A percentile compares a stretch with the other conserved stretches of the same genome.
Conservation (phyloP, 2,888 invertebrate species). For the Plebejus argus region DNA sequence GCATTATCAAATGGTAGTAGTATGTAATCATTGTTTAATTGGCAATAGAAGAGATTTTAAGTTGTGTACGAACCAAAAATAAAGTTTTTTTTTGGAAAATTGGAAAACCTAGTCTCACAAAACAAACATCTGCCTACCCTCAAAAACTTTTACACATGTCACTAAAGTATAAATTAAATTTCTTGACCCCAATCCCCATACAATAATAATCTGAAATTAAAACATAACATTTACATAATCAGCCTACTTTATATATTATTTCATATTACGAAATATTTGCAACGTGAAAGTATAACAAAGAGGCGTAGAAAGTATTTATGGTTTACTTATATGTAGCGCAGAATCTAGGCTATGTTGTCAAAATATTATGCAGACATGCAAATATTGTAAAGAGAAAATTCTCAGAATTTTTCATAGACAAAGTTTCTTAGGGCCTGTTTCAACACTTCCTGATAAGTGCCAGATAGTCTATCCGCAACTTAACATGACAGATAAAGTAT, state of each 20-base stretch:
- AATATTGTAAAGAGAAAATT: not conserved
- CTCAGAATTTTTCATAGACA: no score
- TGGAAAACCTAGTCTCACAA: not conserved
- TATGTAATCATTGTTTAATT: no score
- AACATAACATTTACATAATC: conserved; percentile 8
- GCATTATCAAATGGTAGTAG: no score
- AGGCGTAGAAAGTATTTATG: conserved; percentile 45
- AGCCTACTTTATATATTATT: conserved; percentile 35
- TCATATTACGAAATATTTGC: conserved; percentile 45
- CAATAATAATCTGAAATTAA: not conserved
- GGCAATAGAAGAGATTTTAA: no score
- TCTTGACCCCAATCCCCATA: not conserved
- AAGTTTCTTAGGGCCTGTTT: no score
- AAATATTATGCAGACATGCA: not conserved
- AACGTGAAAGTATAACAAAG: conserved; percentile 47
- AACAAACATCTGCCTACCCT: not conserved
- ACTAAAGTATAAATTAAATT: not conserved
- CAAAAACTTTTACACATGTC: not conserved
- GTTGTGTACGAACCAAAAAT: no score
- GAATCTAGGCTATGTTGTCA: not conserved
- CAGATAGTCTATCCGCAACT: no score
- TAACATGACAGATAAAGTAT: no score
- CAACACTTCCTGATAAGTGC: no score
- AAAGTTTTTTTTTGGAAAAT: not conserved
- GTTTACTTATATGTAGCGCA: conserved; percentile 42